These are phyloP conservation scores for Pimpla rufipes DNA, from an alignment of 2,888 invertebrate genomes.

Conservation along the genomic window DNA sequence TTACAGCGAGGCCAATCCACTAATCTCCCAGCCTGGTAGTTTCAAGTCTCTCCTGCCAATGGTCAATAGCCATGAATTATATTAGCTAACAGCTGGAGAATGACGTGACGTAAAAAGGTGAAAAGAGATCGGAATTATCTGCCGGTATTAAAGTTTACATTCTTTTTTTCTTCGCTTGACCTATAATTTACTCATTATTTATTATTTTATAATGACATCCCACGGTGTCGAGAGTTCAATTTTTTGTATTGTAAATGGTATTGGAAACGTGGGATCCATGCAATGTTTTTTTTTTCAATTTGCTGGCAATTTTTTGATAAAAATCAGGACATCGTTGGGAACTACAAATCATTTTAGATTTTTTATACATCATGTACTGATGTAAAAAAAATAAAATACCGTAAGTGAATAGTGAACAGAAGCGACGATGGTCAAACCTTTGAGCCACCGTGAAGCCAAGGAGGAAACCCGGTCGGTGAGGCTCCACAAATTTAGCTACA, in stretches of 20 bases:
- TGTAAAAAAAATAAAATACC: too few relatives aligned
- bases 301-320: too few relatives aligned
- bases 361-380: too few relatives aligned
- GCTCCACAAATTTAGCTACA: background rate
- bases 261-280: too few relatives aligned
- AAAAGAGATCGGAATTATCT: conserved; percentile 21
- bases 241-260: too few relatives aligned
- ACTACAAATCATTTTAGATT: background rate
- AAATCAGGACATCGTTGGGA: too few relatives aligned
- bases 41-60: background rate
- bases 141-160: background rate
- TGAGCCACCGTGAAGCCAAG: too few relatives aligned
- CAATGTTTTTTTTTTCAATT: too few relatives aligned
- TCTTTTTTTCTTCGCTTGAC: background rate
- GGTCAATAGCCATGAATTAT: conserved; percentile 8
- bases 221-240: background rate
- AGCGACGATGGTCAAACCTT: too few relatives aligned
- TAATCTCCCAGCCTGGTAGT: background rate
- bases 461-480: conserved; percentile 19
- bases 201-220: background rate
- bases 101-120: background rate
- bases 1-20: background rate
- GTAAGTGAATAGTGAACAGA: too few relatives aligned
- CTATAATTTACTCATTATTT: background rate
- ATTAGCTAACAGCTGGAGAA: background rate